A percentile compares a stretch with the other conserved stretches of the same genome.
These are phyloP conservation scores for Habropoda laboriosa DNA, from an alignment of 1,140 invertebrate species.

Conservation along the genomic window DNA sequence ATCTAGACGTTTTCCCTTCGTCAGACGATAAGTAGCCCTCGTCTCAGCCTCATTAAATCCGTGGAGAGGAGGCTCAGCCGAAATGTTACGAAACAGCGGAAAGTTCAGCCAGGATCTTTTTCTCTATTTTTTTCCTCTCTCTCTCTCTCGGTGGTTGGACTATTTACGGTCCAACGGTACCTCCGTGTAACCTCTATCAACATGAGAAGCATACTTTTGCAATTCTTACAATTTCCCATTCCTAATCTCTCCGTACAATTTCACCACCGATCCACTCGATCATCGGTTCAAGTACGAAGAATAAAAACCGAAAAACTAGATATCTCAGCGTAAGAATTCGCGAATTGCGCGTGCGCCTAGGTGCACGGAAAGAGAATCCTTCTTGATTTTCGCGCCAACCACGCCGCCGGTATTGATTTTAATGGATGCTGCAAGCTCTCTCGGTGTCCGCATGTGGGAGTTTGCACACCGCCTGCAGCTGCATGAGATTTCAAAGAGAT, in stretches of 20 bases:
- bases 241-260: too few species aligned
- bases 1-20: constrained; percentile 12
- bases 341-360: constrained; percentile 22
- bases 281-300: background rate
- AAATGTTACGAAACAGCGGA: background rate
- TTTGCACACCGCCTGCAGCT: constrained; percentile 30
- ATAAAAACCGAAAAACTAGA: background rate
- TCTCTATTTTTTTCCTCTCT: too few species aligned
- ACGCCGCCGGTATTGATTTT: constrained; percentile 73
- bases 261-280: too few species aligned
- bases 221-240: too few species aligned
- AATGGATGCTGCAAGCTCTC: constrained; percentile 70
- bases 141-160: too few species aligned
- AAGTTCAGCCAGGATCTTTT: background rate
- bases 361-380: constrained; percentile 23
- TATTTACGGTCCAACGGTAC: too few species aligned
- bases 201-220: too few species aligned
- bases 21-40: background rate
- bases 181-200: too few species aligned
- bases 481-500: constrained; percentile 27
- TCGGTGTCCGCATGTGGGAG: constrained; percentile 37
- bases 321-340: background rate
- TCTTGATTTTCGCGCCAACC: constrained; percentile 68
- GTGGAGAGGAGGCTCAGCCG: too few species aligned
- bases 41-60: constrained; percentile 10